Evolutionary conservation across 2,888 invertebrate species (phyloP), one percentile per base, ranked within the genome.

Genomic region (Chrysotoxum bicinctum): DNA sequence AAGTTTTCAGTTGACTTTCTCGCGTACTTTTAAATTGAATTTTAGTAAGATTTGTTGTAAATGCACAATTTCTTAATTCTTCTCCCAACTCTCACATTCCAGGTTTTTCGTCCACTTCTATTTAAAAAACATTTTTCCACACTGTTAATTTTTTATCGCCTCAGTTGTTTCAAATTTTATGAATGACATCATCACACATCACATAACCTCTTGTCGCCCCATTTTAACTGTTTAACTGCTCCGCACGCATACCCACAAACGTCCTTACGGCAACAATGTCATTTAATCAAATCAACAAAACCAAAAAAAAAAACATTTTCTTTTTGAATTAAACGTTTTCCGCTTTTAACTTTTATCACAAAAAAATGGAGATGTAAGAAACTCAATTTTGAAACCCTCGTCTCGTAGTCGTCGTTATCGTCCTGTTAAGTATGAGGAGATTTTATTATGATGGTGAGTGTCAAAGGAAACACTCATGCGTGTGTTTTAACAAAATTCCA

Each of bases 401-500:
- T n/a, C n/a, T n/a, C n/a, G n/a, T n/a, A n/a, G n/a, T 16, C n/a
- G 12, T 37, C 10, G n/a, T 0, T 10, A 12, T 48, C 19, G 21
- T 60, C 58, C 45, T 62, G 52, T 73, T 30, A 52, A 50, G 45
- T 60, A 32, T 62, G 7, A 8, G n/a, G 12, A 12, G 10, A 10
- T n/a, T n/a, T n/a, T n/a, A 23, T 23, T 50, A 23, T 14, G 16
- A 45, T 45, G 30, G 62, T n/a, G n/a, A 64, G 81, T 78, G 76
- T 62, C 76, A 81, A 85, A 81, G 56, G 73, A 68, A 73, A 85
- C 85, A 81, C 81, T 85, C 85, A 85, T 76, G 85, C 85, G 81
- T 77, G 54, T 69, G 62, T 81, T 81, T 81, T 70, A 77, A 76
- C 73, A 81, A 66, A 85, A 76, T 80, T 81, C 48, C 69, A 76